Conservation (phyloP, 1,140 invertebrate species). For the Hydropsyche tenuis region DNA sequence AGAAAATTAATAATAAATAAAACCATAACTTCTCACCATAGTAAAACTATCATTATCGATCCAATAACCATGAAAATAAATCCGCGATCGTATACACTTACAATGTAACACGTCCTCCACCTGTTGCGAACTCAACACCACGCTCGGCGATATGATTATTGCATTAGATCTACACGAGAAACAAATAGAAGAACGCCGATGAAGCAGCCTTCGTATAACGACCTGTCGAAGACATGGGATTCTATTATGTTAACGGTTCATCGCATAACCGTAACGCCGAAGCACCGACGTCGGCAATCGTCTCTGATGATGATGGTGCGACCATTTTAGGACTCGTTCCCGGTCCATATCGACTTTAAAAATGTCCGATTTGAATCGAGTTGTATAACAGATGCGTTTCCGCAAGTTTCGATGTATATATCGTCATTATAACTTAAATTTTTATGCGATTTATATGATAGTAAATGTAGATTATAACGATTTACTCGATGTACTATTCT, state of each 20-base stretch:
- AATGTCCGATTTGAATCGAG: neutral
- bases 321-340: constrained; percentile 8
- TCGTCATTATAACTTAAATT: too few species aligned
- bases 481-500: too few species aligned
- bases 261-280: constrained; percentile 15
- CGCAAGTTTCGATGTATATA: neutral
- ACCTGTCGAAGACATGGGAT: constrained; percentile 31
- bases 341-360: neutral
- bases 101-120: too few species aligned
- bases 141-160: too few species aligned
- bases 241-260: constrained; percentile 38
- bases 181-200: neutral
- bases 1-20: too few species aligned
- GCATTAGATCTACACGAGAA: neutral
- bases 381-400: neutral
- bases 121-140: too few species aligned
- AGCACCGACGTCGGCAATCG: neutral
- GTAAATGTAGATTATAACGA: too few species aligned
- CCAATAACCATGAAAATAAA: too few species aligned
- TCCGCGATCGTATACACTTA: too few species aligned
- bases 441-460: too few species aligned
- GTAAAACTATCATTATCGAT: too few species aligned
- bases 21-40: too few species aligned
- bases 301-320: neutral
- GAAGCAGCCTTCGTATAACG: constrained; percentile 1